A percentile compares a stretch with the other conserved stretches of the same genome.
These are phyloP conservation scores for Listronotus bonariensis DNA, from an alignment of 1,140 invertebrate species.

Conservation along the genomic window DNA sequence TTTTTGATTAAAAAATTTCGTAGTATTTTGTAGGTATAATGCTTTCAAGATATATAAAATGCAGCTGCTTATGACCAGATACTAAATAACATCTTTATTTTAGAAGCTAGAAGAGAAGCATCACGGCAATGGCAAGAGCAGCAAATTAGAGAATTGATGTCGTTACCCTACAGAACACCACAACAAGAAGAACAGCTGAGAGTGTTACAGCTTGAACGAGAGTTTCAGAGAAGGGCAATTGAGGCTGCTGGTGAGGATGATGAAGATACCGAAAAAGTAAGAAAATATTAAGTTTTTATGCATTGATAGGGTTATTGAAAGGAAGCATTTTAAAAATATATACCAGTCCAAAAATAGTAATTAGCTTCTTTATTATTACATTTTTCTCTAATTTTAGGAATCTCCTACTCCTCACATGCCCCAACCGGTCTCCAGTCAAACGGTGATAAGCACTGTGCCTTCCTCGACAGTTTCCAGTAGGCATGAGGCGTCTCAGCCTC, in stretches of 20 bases:
- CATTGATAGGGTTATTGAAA: too few species aligned
- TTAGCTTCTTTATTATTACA: too few species aligned
- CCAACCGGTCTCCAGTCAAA: slow-evolving; percentile 37
- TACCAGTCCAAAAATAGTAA: too few species aligned
- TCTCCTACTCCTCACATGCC: slow-evolving; percentile 44
- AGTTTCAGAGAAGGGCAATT: slow-evolving; percentile 85
- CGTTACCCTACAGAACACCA: slow-evolving; percentile 68
- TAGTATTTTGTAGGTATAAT: too few species aligned
- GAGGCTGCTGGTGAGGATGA: slow-evolving; percentile 80
- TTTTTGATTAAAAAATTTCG: too few species aligned
- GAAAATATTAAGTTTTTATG: too few species aligned
- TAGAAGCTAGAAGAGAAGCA: slow-evolving; percentile 70
- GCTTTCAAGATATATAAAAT: too few species aligned
- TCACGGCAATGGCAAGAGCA: slow-evolving; percentile 66
- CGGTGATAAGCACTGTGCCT: slow-evolving; percentile 30
- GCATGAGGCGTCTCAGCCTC: slow-evolving; percentile 41
- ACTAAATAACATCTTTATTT: not conserved
- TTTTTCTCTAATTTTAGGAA: slow-evolving; percentile 34
- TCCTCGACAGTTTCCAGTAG: slow-evolving; percentile 40
- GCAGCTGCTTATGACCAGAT: too few species aligned
- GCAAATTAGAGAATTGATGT: slow-evolving; percentile 77
- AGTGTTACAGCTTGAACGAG: slow-evolving; percentile 81
- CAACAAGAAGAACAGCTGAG: slow-evolving; percentile 87
- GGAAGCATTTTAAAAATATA: too few species aligned
- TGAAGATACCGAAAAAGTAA: slow-evolving; percentile 62